Conservation (phyloP, 2,113 vertebrate species). For the Ailurus styani region DNA sequence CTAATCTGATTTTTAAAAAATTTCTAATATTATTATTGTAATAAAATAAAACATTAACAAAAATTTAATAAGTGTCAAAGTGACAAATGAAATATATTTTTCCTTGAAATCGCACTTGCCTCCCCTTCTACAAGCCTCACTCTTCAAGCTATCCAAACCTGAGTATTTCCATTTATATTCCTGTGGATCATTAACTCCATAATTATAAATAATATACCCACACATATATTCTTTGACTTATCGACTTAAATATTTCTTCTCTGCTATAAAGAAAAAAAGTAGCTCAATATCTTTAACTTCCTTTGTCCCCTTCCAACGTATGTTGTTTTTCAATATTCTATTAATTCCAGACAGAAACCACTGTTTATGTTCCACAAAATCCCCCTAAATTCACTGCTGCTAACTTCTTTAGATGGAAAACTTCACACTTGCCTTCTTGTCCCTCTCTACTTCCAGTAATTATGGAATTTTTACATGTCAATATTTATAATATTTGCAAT, state of each 20-base stretch:
- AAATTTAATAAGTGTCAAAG: not conserved
- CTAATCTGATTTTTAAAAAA: not conserved
- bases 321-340: not conserved
- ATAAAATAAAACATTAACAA: not conserved
- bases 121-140: rapidly evolving
- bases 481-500: not conserved
- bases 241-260: not conserved
- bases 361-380: not conserved
- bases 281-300: not conserved
- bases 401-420: not conserved
- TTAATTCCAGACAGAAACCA: not conserved
- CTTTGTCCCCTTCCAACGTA: not conserved
- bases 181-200: not conserved
- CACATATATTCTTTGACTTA: not conserved
- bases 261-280: not conserved
- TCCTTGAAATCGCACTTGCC: not conserved
- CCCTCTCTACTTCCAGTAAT: not conserved
- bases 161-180: not conserved
- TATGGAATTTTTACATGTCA: not conserved
- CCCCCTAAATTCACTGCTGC: not conserved
- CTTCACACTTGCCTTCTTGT: not conserved
- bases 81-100: not conserved
- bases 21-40: not conserved
- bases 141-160: not conserved
- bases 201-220: not conserved